These are phyloP conservation scores for Diaperis boleti DNA, from an alignment of 2,888 invertebrate species.

Conservation along the genomic window DNA sequence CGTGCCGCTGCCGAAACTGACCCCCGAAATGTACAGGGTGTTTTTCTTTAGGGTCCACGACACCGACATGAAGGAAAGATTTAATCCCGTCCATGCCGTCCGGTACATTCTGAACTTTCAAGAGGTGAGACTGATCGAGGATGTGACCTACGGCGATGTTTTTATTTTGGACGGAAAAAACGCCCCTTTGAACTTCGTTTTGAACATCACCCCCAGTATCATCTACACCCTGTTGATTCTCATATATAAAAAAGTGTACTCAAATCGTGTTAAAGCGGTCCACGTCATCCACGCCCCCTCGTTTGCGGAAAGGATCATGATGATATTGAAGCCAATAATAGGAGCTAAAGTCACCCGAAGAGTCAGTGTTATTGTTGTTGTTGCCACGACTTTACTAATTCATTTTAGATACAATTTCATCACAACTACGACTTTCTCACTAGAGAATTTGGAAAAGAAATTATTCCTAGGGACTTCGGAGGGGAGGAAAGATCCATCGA, in stretches of 20 bases:
- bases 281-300: not conserved
- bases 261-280: not conserved
- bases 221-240: not conserved
- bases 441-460: not conserved
- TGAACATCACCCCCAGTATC: not conserved
- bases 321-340: not conserved
- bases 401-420: conserved; percentile 12
- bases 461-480: conserved; percentile 9
- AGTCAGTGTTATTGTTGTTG: not conserved
- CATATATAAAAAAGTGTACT: conserved; percentile 1
- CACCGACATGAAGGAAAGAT: not conserved
- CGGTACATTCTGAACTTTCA: not conserved
- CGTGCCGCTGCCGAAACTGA: not conserved
- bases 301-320: not conserved
- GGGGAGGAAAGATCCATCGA: not conserved
- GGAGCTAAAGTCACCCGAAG: conserved; percentile 6
- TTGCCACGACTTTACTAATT: not conserved
- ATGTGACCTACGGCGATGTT: not conserved
- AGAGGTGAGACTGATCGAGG: not conserved
- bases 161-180: conserved; percentile 1
- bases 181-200: not conserved
- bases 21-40: conserved; percentile 7
- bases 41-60: conserved; percentile 3
- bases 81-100: not conserved
- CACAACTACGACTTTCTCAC: not conserved